Conservation (phyloP, 2,797 vertebrate species). For the Macroramphosus scolopax region DNA sequence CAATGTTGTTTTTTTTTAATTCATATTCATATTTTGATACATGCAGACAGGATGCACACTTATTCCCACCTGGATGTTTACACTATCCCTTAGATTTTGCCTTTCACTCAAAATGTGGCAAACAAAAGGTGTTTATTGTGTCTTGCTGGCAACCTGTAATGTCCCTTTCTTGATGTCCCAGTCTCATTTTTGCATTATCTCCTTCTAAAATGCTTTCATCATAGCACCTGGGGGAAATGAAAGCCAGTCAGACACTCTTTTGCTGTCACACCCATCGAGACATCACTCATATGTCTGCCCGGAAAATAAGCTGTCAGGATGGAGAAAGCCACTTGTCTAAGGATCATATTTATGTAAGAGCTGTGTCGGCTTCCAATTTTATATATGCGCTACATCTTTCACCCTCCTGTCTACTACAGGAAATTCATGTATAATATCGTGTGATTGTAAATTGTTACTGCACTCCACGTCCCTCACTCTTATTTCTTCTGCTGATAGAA, state of each 20-base stretch:
- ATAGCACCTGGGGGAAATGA: constrained; percentile 19
- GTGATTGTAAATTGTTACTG: constrained; percentile 64
- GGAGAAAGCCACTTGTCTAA: constrained; percentile 62
- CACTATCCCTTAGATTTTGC: too few species aligned
- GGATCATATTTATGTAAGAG: constrained; percentile 75
- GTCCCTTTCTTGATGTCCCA: constrained; percentile 5
- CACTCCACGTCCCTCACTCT: constrained; percentile 42
- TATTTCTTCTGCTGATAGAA: constrained; percentile 60
- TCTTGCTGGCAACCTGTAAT: constrained; percentile 8
- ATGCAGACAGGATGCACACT: too few species aligned
- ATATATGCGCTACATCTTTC: constrained; percentile 66
- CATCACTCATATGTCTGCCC: constrained; percentile 60
- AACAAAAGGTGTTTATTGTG: constrained; percentile 5
- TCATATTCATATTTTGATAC: too few species aligned
- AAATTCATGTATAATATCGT: constrained; percentile 68
- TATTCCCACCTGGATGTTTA: too few species aligned
- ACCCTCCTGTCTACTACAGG: constrained; percentile 53
- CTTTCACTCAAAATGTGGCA: constrained; percentile 4
- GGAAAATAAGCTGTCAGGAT: constrained; percentile 73
- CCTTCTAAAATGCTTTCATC: constrained; percentile 34
- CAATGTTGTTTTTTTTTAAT: not conserved
- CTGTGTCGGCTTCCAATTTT: constrained; percentile 71
- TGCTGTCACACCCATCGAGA: constrained; percentile 63
- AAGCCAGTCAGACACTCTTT: constrained; percentile 45
- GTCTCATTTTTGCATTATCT: constrained; percentile 25